A percentile compares a stretch with the other conserved stretches of the same genome.
Evolutionary conservation across 2,888 invertebrate species (phyloP).

Genomic region (Hydrotaea cyrtoneurina): DNA sequence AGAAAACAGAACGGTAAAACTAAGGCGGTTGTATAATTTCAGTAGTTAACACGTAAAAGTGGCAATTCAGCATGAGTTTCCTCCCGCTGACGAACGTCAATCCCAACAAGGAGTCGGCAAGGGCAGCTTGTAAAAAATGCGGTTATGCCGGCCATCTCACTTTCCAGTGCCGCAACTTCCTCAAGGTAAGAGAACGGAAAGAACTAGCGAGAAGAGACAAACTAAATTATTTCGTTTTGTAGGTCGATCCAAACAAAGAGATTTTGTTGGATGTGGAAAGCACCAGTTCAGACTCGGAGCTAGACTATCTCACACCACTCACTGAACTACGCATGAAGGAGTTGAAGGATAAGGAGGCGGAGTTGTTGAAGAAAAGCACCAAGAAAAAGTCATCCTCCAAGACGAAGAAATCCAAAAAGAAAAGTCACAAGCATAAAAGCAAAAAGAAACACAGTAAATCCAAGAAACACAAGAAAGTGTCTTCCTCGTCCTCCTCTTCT

Average conservation of each 20-base stretch:
- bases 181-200: constrained; percentile 84
- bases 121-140: constrained; percentile 96
- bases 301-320: constrained; percentile 91
- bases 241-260: constrained; percentile 95
- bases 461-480: constrained; percentile 68
- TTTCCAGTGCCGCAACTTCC: constrained; percentile 96
- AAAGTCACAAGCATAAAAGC: constrained; percentile 63
- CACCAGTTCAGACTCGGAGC: constrained; percentile 93
- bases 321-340: constrained; percentile 90
- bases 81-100: constrained; percentile 77
- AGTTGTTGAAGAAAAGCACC: constrained; percentile 73
- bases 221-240: too few relatives aligned
- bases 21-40: constrained; percentile 19
- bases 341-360: constrained; percentile 86
- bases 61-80: constrained; percentile 75
- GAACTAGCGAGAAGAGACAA: too few relatives aligned
- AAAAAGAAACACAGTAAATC: constrained; percentile 66
- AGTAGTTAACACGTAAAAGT: background rate
- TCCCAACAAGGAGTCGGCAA: constrained; percentile 86
- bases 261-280: constrained; percentile 96
- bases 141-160: constrained; percentile 98
- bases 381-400: constrained; percentile 65
- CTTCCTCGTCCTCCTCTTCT: constrained; percentile 59
- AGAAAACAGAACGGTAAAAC: background rate
- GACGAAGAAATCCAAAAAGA: constrained; percentile 67